Percentiles rank a stretch among this genome's conserved stretches.
These are phyloP conservation scores for Chymomyza procnemis DNA, from an alignment of 2,888 invertebrate species.

Conservation along the genomic window DNA sequence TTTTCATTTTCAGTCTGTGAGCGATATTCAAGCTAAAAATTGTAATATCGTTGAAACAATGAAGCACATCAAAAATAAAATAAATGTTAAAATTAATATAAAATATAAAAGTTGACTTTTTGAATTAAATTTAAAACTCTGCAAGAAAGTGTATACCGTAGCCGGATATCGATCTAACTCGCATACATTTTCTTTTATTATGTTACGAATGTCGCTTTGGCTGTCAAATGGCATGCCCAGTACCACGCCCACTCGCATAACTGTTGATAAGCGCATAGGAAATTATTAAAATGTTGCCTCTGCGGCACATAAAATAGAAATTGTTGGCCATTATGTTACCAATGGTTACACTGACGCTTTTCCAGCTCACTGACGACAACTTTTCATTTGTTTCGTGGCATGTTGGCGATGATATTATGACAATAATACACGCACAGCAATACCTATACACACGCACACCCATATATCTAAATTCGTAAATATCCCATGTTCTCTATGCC, in stretches of 20 bases:
- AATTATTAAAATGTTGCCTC: slow-evolving; percentile 67
- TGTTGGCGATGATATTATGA: slow-evolving; percentile 52
- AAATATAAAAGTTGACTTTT: too few relatives aligned
- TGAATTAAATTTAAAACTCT: too few relatives aligned
- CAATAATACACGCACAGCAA: slow-evolving; percentile 39
- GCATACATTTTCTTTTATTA: not conserved
- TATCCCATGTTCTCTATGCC: slow-evolving; percentile 40
- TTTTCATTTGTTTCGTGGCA: slow-evolving; percentile 47
- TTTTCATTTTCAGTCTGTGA: too few relatives aligned
- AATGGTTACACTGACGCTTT: slow-evolving; percentile 18
- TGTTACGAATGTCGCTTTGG: not conserved
- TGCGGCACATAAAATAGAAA: slow-evolving; percentile 56
- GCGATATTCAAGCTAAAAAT: too few relatives aligned
- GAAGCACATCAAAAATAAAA: too few relatives aligned
- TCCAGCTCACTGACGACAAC: slow-evolving; percentile 58
- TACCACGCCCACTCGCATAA: slow-evolving; percentile 7
- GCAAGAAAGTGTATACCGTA: too few relatives aligned
- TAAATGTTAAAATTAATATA: too few relatives aligned
- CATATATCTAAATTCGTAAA: slow-evolving; percentile 24
- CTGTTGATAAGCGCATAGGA: slow-evolving; percentile 1
- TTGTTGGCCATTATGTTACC: slow-evolving; percentile 21
- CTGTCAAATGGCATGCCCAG: slow-evolving; percentile 10
- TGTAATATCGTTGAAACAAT: too few relatives aligned
- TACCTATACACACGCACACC: not conserved
- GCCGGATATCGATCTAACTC: too few relatives aligned